These are phyloP conservation scores for Phorcus lineatus DNA, from an alignment of 2,888 invertebrate species.

Conservation along the genomic window DNA sequence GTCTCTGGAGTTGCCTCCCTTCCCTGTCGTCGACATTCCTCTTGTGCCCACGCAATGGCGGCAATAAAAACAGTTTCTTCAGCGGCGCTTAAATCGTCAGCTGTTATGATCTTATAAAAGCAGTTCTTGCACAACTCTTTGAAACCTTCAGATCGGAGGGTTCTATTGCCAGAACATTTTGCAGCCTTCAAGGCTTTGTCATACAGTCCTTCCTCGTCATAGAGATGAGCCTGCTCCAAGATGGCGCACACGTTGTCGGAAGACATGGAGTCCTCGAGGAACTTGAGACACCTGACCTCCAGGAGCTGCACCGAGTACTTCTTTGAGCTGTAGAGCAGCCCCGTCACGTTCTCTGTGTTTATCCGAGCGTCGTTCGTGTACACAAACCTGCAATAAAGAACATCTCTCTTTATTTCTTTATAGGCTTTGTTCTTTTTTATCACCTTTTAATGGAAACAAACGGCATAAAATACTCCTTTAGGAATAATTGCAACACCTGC, in stretches of 20 bases:
- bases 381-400: background rate
- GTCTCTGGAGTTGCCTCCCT: conserved; percentile 6
- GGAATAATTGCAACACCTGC: no score
- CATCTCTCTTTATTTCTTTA: no score
- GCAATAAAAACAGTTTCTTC: background rate
- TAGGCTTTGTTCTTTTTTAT: no score
- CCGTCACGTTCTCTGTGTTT: background rate
- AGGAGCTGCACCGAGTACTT: background rate
- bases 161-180: background rate
- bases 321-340: conserved; percentile 10
- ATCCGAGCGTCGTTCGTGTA: background rate
- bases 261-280: background rate
- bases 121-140: background rate
- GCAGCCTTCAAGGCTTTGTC: background rate
- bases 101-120: background rate
- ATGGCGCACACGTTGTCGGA: background rate
- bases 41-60: background rate
- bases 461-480: no score
- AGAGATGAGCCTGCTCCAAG: conserved; percentile 4
- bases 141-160: background rate
- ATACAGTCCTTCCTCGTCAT: background rate
- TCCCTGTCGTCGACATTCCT: background rate
- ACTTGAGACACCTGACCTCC: background rate
- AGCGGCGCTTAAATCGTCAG: background rate
- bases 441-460: no score